phyloP scores from a whole-genome alignment of 2,888 invertebrate species.

The Andrena haemorrhoa region DNA sequence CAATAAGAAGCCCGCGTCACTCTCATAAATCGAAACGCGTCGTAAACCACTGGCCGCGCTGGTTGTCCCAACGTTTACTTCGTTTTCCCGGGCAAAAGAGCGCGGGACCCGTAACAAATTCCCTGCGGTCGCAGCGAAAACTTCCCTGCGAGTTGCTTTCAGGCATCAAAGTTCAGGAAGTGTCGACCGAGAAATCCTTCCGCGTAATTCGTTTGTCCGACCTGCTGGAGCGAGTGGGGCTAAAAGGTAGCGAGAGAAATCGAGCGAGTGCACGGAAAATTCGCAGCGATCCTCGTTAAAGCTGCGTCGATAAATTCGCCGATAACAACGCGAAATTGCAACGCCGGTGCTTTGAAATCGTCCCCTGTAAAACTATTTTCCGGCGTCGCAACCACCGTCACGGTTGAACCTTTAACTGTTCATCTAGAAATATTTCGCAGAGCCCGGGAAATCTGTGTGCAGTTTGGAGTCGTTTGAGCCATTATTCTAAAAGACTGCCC shows the following conservation, averaged over 20 bases:
- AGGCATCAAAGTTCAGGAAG: conserved; percentile 54
- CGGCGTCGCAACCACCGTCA: not conserved
- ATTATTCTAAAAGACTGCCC: not conserved
- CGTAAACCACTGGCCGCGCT: conserved; percentile 42
- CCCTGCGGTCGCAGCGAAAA: conserved; percentile 38
- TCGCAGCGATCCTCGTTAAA: conserved; percentile 3
- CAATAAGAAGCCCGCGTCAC: conserved; percentile 22
- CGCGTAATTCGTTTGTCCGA: conserved; percentile 51
- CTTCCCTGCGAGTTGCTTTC: conserved; percentile 32
- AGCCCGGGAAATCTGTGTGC: conserved; percentile 6
- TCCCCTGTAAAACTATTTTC: not conserved
- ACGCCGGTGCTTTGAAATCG: conserved; percentile 4
- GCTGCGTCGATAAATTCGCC: not conserved
- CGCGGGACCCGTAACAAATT: conserved; percentile 50
- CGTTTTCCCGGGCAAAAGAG: conserved; percentile 9
- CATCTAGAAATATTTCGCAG: not conserved
- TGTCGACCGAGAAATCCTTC: conserved; percentile 36
- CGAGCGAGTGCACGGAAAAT: conserved; percentile 6
- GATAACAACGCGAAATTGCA: not conserved
- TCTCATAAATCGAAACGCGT: conserved; percentile 39
- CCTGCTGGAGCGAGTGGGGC: not conserved
- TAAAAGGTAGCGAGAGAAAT: not conserved
- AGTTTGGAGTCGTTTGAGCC: not conserved
- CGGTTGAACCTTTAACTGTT: not conserved
- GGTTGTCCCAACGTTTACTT: conserved; percentile 37